Evolutionary conservation across 2,888 invertebrate species (phyloP), one percentile per base, ranked within the genome.

Genomic region (Lutraria lutraria): DNA sequence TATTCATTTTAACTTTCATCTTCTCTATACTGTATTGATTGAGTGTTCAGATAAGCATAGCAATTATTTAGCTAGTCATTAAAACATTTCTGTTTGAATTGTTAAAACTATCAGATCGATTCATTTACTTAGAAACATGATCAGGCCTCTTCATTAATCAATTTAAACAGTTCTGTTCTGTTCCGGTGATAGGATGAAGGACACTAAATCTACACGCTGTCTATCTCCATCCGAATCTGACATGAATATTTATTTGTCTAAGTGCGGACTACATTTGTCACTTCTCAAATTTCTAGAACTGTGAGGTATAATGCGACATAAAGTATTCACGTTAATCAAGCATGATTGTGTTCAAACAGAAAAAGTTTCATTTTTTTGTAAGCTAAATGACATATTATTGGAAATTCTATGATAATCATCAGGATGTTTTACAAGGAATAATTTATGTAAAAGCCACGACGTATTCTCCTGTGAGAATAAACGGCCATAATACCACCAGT

Each of bases 231-330:
- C 60, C 8, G 21, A 60, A 60, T 60, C 19, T 2, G 19, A 6
- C 60, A 60, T 60, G 15, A 19, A 21, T 68, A 68, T 68, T 68
- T 25, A n/a, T 25, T 12, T 68, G n/a, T 68, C n/a, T 68, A 10
- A 68, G 25, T 68, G 25, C 10, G 0, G 25, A 8, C 6, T n/a
- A 68, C 10, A 25, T 68, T 68, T 25, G 25, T 68, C 12, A 68
- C 63, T n/a, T 68, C 63, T 68, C 63, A 25, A n/a, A 68, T 68
- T 68, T 68, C 63, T 25, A 68, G 63, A 13, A n/a, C 63, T 25
- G 12, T 25, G 25, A 10, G 8, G 6, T 21, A 25, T 68, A 25
- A 68, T 68, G 25, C 25, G 25, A 12, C n/a, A 25, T 25, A 13
- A 25, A 56, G n/a, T 12, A 25, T 68, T 68, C 12, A 25, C 13